phyloP scores from a whole-genome alignment of 1,140 invertebrate species.

The Procambarus virginalis region DNA sequence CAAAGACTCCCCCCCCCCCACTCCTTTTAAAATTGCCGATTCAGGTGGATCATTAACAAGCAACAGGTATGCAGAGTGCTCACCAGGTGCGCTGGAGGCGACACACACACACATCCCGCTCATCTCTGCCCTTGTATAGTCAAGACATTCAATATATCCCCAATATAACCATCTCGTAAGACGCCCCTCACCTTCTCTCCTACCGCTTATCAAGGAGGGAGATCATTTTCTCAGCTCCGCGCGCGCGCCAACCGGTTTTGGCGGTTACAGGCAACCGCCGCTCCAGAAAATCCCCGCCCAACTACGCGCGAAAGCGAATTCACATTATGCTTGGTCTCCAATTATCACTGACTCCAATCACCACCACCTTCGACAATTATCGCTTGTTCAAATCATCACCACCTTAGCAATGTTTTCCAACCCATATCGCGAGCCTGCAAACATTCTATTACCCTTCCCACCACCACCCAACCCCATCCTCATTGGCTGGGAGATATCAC shows the following conservation, averaged over 20 bases:
- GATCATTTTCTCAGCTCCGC: neutral
- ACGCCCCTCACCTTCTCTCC: neutral
- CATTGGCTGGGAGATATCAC: neutral
- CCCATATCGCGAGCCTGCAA: neutral
- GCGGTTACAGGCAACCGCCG: neutral
- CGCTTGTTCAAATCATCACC: neutral
- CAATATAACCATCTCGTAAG: neutral
- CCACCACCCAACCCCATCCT: neutral
- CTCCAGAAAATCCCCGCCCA: neutral
- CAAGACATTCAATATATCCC: neutral
- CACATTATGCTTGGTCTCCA: neutral
- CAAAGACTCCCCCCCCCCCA: neutral
- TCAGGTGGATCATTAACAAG: neutral
- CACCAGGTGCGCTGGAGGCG: neutral
- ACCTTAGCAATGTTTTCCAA: constrained; percentile 6
- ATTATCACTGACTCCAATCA: neutral
- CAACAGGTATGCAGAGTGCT: neutral
- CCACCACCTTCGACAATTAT: constrained; percentile 8
- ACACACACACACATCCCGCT: neutral
- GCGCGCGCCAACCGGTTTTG: neutral
- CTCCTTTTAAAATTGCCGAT: neutral
- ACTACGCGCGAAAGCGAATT: neutral
- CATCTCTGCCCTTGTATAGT: neutral
- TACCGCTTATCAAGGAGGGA: neutral
- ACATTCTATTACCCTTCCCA: neutral